Evolutionary conservation across 2,888 invertebrate species (phyloP).

Genomic region (Agriopis aurantiaria): DNA sequence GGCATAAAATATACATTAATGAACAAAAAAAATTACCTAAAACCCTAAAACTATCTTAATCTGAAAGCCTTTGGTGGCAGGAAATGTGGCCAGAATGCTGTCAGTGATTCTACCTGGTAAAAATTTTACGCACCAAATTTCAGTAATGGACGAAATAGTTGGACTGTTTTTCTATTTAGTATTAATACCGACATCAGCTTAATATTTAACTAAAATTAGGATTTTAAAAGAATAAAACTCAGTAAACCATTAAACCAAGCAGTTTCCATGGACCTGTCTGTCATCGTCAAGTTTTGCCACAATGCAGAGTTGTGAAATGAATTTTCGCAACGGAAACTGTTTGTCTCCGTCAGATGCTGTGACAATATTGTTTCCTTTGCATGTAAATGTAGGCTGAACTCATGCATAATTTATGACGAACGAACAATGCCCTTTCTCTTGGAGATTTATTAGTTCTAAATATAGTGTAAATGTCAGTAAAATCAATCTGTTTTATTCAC

Average conservation of each 20-base stretch:
- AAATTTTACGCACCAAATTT: no score
- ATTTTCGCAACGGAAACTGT: conserved; percentile 51
- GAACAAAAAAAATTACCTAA: no score
- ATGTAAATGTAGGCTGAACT: conserved; percentile 33
- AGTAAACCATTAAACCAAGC: neutral
- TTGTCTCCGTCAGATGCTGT: conserved; percentile 53
- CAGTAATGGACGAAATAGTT: no score
- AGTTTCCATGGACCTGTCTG: conserved; percentile 7
- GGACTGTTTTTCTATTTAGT: no score
- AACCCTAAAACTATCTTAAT: no score
- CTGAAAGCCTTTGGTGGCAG: no score
- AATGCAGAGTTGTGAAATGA: conserved; percentile 17
- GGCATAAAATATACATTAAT: no score
- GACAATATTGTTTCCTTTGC: conserved; percentile 57
- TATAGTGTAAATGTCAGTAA: no score
- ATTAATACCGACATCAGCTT: neutral
- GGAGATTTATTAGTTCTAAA: conserved; percentile 16
- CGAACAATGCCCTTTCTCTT: conserved; percentile 22
- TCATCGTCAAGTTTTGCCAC: conserved; percentile 8
- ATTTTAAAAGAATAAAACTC: neutral
- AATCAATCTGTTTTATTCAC: neutral
- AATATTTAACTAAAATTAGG: neutral
- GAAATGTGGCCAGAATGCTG: no score
- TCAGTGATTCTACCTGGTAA: no score
- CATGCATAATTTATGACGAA: conserved; percentile 31